A percentile compares a stretch with the other conserved stretches of the same genome.
These are phyloP conservation scores for Muscidifurax raptorellus DNA, from an alignment of 1,140 invertebrate species.

Conservation along the genomic window DNA sequence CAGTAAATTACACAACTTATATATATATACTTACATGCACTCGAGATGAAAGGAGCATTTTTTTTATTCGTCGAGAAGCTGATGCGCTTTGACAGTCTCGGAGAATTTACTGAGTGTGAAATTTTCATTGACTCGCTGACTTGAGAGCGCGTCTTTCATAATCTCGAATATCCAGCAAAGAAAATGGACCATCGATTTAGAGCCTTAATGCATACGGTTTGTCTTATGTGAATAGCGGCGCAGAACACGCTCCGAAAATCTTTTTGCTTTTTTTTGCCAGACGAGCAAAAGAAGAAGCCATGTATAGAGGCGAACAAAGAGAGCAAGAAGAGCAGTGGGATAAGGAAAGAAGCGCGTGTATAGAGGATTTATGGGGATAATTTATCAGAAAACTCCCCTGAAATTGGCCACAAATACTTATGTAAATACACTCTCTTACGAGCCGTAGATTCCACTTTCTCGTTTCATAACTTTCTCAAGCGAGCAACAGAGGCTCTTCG, in stretches of 20 bases:
- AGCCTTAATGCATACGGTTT: background rate
- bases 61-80: background rate
- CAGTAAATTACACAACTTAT: constrained; percentile 17
- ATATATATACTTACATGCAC: background rate
- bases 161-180: no score
- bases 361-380: constrained; percentile 28
- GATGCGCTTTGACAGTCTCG: background rate
- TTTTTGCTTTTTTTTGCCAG: background rate
- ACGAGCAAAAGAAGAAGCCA: background rate
- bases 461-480: constrained; percentile 33
- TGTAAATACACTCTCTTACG: constrained; percentile 36
- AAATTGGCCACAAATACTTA: constrained; percentile 44
- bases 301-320: background rate
- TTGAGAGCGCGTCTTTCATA: background rate
- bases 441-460: constrained; percentile 41
- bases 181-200: no score
- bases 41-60: background rate
- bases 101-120: no score
- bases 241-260: background rate
- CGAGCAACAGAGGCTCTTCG: background rate
- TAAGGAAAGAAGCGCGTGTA: background rate
- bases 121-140: no score
- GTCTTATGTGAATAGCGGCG: background rate
- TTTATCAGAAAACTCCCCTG: constrained; percentile 33
- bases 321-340: background rate